Evolutionary conservation across 2,797 vertebrate species (phyloP), one percentile per base, ranked within the genome.

Genomic region (Erethizon dorsatum): DNA sequence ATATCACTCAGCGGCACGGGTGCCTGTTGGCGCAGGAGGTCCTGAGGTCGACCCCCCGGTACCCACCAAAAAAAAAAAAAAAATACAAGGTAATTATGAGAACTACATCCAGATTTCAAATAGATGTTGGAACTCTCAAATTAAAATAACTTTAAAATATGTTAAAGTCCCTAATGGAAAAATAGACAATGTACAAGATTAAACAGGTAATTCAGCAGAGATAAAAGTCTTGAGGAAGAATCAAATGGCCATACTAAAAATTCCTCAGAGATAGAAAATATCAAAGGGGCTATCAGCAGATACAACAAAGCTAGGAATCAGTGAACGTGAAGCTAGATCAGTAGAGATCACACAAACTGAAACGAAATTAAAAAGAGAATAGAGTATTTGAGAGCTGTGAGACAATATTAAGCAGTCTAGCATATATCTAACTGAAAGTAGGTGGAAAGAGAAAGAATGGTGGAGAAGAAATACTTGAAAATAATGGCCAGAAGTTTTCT

Each of bases 391-490:
- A 93, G 28, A 71, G 18, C 47, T 57, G 11, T 31, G 8, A 84
- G 28, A 47, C 3, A 93, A 71, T 85, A 4, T 69, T 14, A 52
- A 95, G 61, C 41, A 90, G 31, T 73, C 12, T 86, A 71, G 37
- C 20, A 59, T 45, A 57, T 69, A 17, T 3, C n/a, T 18, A 65
- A 52, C 28, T 47, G 26, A 22, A 93, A 78, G 71, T 89, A 11
- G 22, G 20, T 37, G 3, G n/a, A 75, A 33, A 73, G 9, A 56
- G 6, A 65, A 7, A 6, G 2, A 77, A 77, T 20, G 5, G 26
- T 71, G 14, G 33, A 92, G 56, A 85, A 95, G 56, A 80, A 93
- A 85, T 84, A 80, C 5, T 73, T 79, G 11, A 83, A n/a, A 24
- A 61, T 28, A 54, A 79, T 63, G 8, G 24, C 17, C 63, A 47